Conservation (phyloP, 2,797 vertebrate species). For the Orestias chungarensis region DNA sequence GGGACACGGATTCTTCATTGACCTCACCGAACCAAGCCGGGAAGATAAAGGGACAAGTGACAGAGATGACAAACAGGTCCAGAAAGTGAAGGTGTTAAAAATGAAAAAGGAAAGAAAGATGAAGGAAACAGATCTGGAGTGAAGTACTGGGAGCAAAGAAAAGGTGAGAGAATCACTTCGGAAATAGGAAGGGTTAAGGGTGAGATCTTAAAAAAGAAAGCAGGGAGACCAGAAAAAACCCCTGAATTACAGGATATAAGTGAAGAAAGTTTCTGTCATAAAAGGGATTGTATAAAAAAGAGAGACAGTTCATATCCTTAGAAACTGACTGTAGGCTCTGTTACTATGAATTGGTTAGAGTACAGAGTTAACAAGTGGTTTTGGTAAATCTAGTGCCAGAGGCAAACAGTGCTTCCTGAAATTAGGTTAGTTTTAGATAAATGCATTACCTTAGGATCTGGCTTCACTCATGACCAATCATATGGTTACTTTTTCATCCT, state of each 20-base stretch:
- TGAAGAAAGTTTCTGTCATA: slow-evolving; percentile 55
- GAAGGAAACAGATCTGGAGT: slow-evolving; percentile 14
- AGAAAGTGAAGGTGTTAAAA: slow-evolving; percentile 2
- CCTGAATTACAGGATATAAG: slow-evolving; percentile 32
- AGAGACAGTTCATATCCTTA: slow-evolving; percentile 28
- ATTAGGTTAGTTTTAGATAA: slow-evolving; percentile 65
- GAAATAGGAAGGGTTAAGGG: slow-evolving; percentile 33
- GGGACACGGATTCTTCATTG: slow-evolving; percentile 65
- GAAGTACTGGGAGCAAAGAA: slow-evolving; percentile 16
- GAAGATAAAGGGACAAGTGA: slow-evolving; percentile 12
- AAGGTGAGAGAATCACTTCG: slow-evolving; percentile 28
- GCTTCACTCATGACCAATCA: slow-evolving; percentile 58
- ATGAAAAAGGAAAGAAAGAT: slow-evolving; percentile 18
- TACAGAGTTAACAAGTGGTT: slow-evolving; percentile 38
- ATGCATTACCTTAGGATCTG: slow-evolving; percentile 59
- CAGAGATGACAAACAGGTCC: slow-evolving; percentile 13
- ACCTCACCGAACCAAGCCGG: slow-evolving; percentile 55
- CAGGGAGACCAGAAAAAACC: slow-evolving; percentile 24
- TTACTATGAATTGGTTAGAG: slow-evolving; percentile 37
- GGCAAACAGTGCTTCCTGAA: slow-evolving; percentile 54
- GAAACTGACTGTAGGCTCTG: slow-evolving; percentile 38
- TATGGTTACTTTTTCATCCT: slow-evolving; percentile 56
- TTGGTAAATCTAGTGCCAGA: slow-evolving; percentile 45
- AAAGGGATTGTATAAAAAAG: slow-evolving; percentile 37
- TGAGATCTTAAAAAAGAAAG: slow-evolving; percentile 7